These are phyloP conservation scores for Apolygus lucorum DNA, from an alignment of 1,140 invertebrate genomes.

Conservation along the genomic window DNA sequence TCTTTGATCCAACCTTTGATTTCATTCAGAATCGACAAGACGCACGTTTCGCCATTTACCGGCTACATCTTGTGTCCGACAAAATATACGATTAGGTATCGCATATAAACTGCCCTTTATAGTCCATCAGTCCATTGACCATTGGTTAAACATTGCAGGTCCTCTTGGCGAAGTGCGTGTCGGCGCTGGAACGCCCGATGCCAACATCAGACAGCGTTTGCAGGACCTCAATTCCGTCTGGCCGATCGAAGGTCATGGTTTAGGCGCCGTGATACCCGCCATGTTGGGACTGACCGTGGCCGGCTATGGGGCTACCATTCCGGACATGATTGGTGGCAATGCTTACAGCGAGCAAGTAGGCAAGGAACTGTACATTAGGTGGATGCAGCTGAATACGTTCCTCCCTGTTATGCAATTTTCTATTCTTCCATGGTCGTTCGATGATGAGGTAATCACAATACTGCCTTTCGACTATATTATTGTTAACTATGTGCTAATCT, in stretches of 20 bases:
- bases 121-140: too few relatives aligned
- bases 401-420: slow-evolving; percentile 85
- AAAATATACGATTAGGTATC: too few relatives aligned
- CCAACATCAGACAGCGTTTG: slow-evolving; percentile 79
- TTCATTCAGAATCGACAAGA: too few relatives aligned
- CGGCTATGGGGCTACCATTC: slow-evolving; percentile 76
- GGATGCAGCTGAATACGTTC: slow-evolving; percentile 78
- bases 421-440: slow-evolving; percentile 77
- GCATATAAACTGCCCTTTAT: too few relatives aligned
- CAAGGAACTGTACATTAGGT: slow-evolving; percentile 79
- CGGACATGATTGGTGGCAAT: slow-evolving; percentile 90
- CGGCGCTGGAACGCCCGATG: slow-evolving; percentile 57
- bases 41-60: too few relatives aligned
- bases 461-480: too few relatives aligned
- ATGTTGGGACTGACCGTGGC: slow-evolving; percentile 69
- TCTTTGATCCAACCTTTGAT: too few relatives aligned
- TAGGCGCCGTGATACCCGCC: slow-evolving; percentile 68
- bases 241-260: slow-evolving; percentile 62
- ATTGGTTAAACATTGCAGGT: too few relatives aligned
- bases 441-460: slow-evolving; percentile 49
- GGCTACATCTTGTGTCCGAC: too few relatives aligned
- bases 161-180: slow-evolving; percentile 35
- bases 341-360: slow-evolving; percentile 52
- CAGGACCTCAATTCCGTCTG: slow-evolving; percentile 75
- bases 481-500: too few relatives aligned